phyloP scores from a whole-genome alignment of 1,140 invertebrate species.

The Battus philenor region DNA sequence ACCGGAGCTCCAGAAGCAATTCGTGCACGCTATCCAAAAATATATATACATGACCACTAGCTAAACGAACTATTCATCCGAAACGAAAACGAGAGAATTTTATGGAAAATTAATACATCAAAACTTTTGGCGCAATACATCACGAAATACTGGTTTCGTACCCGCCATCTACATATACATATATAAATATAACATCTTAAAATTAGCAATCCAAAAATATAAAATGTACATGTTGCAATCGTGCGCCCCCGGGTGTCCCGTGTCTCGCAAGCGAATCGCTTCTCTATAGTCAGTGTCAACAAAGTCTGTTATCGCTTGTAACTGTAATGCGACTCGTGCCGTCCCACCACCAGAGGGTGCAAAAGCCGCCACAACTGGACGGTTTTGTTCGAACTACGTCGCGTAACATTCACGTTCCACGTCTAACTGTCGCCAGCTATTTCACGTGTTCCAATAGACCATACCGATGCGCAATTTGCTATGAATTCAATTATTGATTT shows the following conservation, averaged over 20 bases:
- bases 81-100: conserved; percentile 57
- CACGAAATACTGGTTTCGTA: conserved; percentile 69
- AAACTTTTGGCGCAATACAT: conserved; percentile 73
- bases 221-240: conserved; percentile 72
- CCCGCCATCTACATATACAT: conserved; percentile 72
- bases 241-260: conserved; percentile 60
- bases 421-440: conserved; percentile 34
- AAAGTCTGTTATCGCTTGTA: conserved; percentile 38
- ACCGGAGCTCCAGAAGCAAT: conserved; percentile 54
- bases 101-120: conserved; percentile 72
- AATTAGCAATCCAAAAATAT: conserved; percentile 76
- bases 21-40: conserved; percentile 69
- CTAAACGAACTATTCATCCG: conserved; percentile 68
- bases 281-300: conserved; percentile 28
- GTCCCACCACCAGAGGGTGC: conserved; percentile 59
- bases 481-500: conserved; percentile 9
- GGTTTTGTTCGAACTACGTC: conserved; percentile 68
- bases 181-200: conserved; percentile 76
- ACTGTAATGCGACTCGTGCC: conserved; percentile 47
- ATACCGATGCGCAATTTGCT: conserved; percentile 14
- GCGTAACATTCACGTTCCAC: conserved; percentile 47
- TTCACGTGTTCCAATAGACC: conserved; percentile 23
- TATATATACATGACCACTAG: conserved; percentile 72
- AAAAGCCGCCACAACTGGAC: conserved; percentile 71
- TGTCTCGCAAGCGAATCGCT: conserved; percentile 44